Evolutionary conservation across 1,140 invertebrate species (phyloP), one percentile per base, ranked within the genome.

Genomic region (Mycetomoellerius zeteki): DNA sequence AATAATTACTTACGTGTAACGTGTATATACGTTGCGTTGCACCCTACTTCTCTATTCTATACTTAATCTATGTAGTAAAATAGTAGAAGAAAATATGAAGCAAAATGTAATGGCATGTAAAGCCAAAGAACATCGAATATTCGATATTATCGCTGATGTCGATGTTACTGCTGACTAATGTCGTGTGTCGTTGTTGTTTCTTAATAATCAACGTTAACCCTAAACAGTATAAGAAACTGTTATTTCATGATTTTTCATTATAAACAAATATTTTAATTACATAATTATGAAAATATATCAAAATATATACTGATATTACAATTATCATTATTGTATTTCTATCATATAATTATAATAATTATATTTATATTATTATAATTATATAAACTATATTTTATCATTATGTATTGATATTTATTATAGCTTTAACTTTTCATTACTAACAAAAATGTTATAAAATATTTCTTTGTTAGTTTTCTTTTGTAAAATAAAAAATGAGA

Each of bases 181-280:
- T 95, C 93, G 93, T 94, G 92, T 90, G 89, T 94, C 93, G 94
- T 95, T 95, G 94, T 94, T 94, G 91, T 95, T 95, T 95, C 93
- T 95, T 91, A 93, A 95, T 94, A 94, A 93, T 93, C 94, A 94
- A 90, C 71, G 88, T 91, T 84, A 75, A 84, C 69, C 69, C 69
- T 84, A 84, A 84, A 75, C 80, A 84, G 62, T 84, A 84, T 84
- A 19, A 75, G 19, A 69, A 69, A 65, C 2, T 64, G 47, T 37
- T 43, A 43, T 54, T 64, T 80, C 12, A 19, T 24, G 7, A 60
- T 33, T 58, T 67, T 12, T n/a, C 12, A 6, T 54, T 14, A 16
- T 4, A 75, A 75, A 19, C 10, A 3, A 65, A 75, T 76, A 58
- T 37, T 56, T 30, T 37, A 56, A 24, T 21, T 58, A 16, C 12